Evolutionary conservation across 2,113 vertebrate species (phyloP).

Genomic region (Lepidothrix coronata): DNA sequence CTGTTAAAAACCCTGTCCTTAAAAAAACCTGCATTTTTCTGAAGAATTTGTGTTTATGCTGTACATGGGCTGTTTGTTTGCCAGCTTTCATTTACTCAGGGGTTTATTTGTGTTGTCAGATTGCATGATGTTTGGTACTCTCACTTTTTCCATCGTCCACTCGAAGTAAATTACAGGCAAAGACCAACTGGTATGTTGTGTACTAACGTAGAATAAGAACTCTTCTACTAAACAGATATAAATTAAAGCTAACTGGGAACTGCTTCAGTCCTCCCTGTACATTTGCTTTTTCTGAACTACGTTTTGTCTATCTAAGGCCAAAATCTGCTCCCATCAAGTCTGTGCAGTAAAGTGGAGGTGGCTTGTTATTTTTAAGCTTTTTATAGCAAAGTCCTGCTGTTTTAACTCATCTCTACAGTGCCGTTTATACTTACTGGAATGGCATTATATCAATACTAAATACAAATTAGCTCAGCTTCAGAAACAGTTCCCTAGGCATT

Average conservation of each 20-base stretch:
- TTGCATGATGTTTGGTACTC: background rate
- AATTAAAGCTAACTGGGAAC: background rate
- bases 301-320: background rate
- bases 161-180: background rate
- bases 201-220: background rate
- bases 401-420: background rate
- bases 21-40: background rate
- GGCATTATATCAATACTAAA: background rate
- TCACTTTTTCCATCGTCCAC: background rate
- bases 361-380: background rate
- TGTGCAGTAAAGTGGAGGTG: background rate
- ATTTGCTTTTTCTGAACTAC: background rate
- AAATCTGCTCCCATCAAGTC: background rate
- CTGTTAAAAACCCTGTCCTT: background rate
- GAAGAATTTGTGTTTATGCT: background rate
- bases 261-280: background rate
- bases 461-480: background rate
- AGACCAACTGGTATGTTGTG: background rate
- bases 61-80: background rate
- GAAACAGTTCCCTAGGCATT: background rate
- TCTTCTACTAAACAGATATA: background rate
- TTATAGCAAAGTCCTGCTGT: background rate
- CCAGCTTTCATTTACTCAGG: constrained; percentile 44
- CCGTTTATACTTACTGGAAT: background rate
- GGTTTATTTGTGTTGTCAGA: background rate